Base-by-base conservation (phyloP, 2,113 vertebrate genomes). In the Anseranas semipalmata region DNA sequence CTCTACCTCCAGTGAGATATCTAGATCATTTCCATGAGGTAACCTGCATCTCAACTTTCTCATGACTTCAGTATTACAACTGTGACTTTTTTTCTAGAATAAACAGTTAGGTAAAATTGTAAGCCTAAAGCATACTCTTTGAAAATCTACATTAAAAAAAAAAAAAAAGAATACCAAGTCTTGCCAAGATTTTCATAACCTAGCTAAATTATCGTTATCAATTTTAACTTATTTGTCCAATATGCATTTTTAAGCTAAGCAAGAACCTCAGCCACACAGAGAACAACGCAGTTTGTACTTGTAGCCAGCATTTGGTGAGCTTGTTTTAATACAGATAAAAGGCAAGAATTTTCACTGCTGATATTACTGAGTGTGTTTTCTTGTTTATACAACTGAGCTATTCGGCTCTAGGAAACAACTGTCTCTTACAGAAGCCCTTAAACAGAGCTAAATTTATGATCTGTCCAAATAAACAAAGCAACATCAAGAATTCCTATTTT, bases 321-420 rank as follows among this genome's bases (percentile, higher is more conserved):
- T 90, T 93, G 33, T 79, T 87, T 85, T 76, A 85, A 80, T 33
- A 52, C 11, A 88, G 48, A 90, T 1, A 73, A 59, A 89, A 62
- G 8, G 50, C 33, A 83, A 85, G 75, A 85, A 73, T 93, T 60
- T n/a, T 86, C 79, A 43, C 79, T 90, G 82, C n/a, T 88, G 92
- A 4, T 83, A 70, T 20, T 46, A 48, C 20, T 65, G 41, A 84
- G 74, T 63, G 74, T 63, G 32, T 76, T 92, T 79, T 48, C 66
- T 93, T 93, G 81, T 86, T 94, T 92, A 52, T 15, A 28, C 5
- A 94, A 86, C 30, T 25, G 39, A 85, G 58, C 71, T 80, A 33
- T 21, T 85, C 77, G 72, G 87, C 93, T 91, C 33, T 43, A 59
- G 66, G 75, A 88, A 91, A 85, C 53, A 93, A 95, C 82, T 4